A percentile compares a stretch with the other conserved stretches of the same genome.
Conservation (phyloP, 1,140 invertebrate species). For the Tetragonula clypearis region DNA sequence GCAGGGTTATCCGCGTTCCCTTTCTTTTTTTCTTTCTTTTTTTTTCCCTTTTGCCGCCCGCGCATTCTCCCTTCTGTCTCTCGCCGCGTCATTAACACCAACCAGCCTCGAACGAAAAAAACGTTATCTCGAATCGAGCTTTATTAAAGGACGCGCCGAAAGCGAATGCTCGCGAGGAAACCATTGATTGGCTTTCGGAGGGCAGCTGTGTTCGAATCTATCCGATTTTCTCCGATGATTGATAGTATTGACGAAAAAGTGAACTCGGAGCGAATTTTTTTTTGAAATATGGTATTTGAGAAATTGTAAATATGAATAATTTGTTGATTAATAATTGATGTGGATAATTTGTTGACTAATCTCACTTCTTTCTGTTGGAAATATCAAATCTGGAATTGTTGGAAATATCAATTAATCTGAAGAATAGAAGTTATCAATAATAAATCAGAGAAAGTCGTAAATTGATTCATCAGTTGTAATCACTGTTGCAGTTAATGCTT, state of each 20-base stretch:
- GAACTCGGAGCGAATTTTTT: not conserved
- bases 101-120: conserved; percentile 12
- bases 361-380: not conserved
- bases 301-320: no score
- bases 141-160: conserved; percentile 62
- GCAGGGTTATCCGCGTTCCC: conserved; percentile 13
- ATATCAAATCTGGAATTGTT: no score
- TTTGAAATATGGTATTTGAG: not conserved
- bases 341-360: not conserved
- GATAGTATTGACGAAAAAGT: not conserved
- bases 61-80: conserved; percentile 59
- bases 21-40: not conserved
- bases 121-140: conserved; percentile 54
- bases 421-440: no score
- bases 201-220: not conserved
- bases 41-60: conserved; percentile 2
- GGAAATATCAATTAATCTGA: not conserved
- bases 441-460: not conserved
- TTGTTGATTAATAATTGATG: not conserved
- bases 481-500: not conserved
- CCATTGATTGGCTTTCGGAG: conserved; percentile 58
- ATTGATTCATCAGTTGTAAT: not conserved
- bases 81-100: conserved; percentile 47
- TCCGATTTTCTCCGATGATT: not conserved
- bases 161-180: conserved; percentile 40